These are phyloP conservation scores for Anthophora plumipes DNA, from an alignment of 2,888 invertebrate genomes.

Conservation along the genomic window DNA sequence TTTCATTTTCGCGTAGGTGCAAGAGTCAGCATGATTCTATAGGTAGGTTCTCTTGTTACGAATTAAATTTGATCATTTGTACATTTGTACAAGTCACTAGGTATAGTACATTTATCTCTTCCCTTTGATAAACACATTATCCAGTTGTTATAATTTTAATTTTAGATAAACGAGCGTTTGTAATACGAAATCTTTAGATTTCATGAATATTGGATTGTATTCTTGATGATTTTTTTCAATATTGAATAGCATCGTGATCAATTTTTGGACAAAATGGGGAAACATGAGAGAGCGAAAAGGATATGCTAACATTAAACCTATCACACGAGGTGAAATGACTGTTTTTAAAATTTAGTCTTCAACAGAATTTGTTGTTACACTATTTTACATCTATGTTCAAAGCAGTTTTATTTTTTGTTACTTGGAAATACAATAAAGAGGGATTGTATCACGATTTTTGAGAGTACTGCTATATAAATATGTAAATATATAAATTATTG, in stretches of 20 bases:
- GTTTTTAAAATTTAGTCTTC: no score
- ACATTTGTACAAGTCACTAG: background rate
- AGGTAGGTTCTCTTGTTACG: background rate
- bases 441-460: no score
- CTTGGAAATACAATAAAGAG: no score
- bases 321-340: no score
- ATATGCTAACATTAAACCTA: no score
- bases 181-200: background rate
- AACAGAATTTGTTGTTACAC: no score
- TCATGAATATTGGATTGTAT: background rate
- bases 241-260: background rate
- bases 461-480: no score
- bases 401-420: no score
- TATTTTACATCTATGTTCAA: no score
- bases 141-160: background rate
- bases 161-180: no score
- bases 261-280: background rate
- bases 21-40: slow-evolving; percentile 45
- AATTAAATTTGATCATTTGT: background rate
- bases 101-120: background rate
- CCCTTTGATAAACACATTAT: background rate
- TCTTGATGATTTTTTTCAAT: background rate
- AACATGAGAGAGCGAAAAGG: background rate
- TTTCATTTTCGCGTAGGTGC: slow-evolving; percentile 68
- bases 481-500: no score